Conservation (phyloP, 2,113 vertebrate species). For the Upupa epops region DNA sequence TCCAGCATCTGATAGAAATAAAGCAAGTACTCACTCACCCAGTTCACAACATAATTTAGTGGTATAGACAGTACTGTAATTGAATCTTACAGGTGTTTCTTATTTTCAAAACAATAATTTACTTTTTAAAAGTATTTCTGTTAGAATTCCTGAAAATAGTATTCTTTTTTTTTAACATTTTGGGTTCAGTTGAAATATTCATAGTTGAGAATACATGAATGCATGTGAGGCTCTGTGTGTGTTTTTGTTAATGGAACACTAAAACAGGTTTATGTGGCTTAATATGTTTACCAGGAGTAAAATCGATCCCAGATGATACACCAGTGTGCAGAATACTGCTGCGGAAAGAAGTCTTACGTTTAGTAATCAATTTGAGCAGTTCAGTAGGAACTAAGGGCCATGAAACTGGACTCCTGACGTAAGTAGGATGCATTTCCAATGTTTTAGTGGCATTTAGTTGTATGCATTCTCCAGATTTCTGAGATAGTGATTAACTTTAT, state of each 20-base stretch:
- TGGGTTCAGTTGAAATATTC: neutral
- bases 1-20: neutral
- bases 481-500: neutral
- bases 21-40: neutral
- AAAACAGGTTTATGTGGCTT: fast-evolving
- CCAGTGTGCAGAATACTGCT: conserved; percentile 92
- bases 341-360: conserved; percentile 93
- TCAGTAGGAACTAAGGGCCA: conserved; percentile 98
- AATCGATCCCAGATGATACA: conserved; percentile 92
- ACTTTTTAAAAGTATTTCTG: neutral
- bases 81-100: neutral
- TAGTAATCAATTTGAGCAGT: conserved; percentile 96
- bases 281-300: conserved; percentile 80
- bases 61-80: neutral
- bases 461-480: neutral
- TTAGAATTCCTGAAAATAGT: neutral
- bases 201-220: neutral
- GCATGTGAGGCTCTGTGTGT: fast-evolving
- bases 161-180: neutral
- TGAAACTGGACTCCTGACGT: conserved; percentile 97
- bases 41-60: neutral
- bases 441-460: neutral
- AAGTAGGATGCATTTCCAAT: conserved; percentile 58
- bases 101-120: neutral
- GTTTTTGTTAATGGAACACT: neutral